Conservation (phyloP, 64 coral and sea anemone genomes). For the Porites australiensis region DNA sequence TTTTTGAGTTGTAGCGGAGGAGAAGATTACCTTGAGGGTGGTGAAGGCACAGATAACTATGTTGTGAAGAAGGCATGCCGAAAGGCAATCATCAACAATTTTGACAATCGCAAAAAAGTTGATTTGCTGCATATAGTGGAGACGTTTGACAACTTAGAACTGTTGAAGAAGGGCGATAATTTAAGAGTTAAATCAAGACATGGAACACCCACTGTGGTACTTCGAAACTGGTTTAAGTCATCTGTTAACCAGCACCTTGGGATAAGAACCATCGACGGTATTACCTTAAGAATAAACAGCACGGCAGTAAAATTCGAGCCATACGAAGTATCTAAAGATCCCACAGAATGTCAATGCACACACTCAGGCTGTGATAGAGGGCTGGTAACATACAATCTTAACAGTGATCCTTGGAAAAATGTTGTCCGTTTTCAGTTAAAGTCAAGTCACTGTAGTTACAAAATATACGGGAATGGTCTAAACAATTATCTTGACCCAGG, state of each 20-base stretch:
- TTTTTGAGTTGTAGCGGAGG: slow-evolving; percentile 49
- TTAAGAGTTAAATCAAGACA: background rate
- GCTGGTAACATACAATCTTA: slow-evolving; percentile 4
- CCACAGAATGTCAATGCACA: slow-evolving; percentile 26
- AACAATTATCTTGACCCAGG: slow-evolving; percentile 69
- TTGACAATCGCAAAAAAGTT: slow-evolving; percentile 1
- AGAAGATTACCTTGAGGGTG: slow-evolving; percentile 5
- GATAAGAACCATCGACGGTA: slow-evolving; percentile 45
- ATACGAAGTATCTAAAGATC: slow-evolving; percentile 49
- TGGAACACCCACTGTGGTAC: background rate
- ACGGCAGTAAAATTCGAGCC: background rate
- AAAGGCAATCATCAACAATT: slow-evolving; percentile 1
- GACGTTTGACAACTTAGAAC: slow-evolving; percentile 17
- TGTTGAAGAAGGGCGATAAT: background rate
- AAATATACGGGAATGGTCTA: slow-evolving; percentile 29
- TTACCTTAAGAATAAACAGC: slow-evolving; percentile 13
- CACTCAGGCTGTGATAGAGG: background rate
- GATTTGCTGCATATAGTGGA: slow-evolving; percentile 25
- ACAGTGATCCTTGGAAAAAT: slow-evolving; percentile 5
- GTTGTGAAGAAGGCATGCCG: slow-evolving; percentile 28
- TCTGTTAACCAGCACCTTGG: slow-evolving; percentile 6
- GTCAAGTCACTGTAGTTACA: slow-evolving; percentile 54
- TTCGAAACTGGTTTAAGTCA: slow-evolving; percentile 1
- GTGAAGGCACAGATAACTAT: slow-evolving; percentile 38
- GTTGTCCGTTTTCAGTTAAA: slow-evolving; percentile 38